Conservation (phyloP, 2,113 vertebrate genomes). For the Puffinus mauretanicus region DNA sequence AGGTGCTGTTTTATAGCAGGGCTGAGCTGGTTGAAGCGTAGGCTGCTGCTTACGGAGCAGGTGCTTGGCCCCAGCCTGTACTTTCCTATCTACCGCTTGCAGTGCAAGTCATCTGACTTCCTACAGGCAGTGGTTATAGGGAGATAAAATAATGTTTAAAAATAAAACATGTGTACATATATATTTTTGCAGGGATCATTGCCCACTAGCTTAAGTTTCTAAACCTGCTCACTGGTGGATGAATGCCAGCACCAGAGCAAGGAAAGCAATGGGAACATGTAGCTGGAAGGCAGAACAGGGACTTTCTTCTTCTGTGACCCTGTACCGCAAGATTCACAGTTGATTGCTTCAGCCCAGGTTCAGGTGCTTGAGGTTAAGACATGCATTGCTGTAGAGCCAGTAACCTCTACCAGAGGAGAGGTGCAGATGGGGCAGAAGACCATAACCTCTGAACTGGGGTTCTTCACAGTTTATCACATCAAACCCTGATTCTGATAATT, state of each 20-base stretch:
- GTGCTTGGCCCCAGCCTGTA: not conserved
- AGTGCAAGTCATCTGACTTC: not conserved
- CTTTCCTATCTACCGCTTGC: not conserved
- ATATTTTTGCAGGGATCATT: not conserved
- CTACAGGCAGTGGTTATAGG: not conserved
- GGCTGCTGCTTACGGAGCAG: not conserved
- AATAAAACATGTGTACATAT: fast-evolving
- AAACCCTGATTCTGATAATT: not conserved
- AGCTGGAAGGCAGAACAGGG: not conserved
- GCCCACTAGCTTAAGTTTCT: not conserved
- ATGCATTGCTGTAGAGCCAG: not conserved
- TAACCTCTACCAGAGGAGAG: not conserved
- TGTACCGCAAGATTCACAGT: not conserved
- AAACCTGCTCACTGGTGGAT: not conserved
- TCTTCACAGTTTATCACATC: not conserved
- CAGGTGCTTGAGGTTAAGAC: not conserved
- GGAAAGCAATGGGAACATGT: not conserved
- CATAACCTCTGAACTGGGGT: not conserved
- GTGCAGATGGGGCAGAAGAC: not conserved
- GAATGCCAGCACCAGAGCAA: not conserved
- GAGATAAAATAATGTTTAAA: not conserved
- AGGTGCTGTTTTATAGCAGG: not conserved
- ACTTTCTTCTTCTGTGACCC: not conserved
- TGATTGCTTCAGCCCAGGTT: not conserved
- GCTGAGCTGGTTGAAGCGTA: not conserved